These are phyloP conservation scores for Cydia fagiglandana DNA, from an alignment of 1,140 invertebrate genomes.

Conservation along the genomic window DNA sequence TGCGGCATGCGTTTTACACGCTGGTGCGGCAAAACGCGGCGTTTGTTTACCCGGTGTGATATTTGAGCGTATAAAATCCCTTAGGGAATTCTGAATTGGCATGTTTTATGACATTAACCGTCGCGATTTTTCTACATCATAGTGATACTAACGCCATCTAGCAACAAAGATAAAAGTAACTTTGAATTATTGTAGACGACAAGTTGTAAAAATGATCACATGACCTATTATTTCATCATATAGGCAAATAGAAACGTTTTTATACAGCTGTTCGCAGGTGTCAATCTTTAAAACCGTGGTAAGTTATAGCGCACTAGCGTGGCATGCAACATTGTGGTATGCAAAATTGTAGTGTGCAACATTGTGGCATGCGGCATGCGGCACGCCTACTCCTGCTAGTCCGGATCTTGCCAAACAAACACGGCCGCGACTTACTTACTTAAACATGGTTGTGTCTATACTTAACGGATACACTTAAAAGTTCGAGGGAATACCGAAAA, in stretches of 20 bases:
- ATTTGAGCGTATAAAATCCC: too few relatives aligned
- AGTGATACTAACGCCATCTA: too few relatives aligned
- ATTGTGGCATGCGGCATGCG: neutral
- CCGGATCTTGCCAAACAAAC: conserved; percentile 25
- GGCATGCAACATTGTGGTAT: neutral
- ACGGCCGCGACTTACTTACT: conserved; percentile 45
- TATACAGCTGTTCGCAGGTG: too few relatives aligned
- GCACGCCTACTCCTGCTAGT: conserved; percentile 9
- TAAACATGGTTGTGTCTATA: conserved; percentile 72
- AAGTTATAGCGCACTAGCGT: neutral
- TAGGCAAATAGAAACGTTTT: too few relatives aligned
- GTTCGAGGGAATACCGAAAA: conserved; percentile 54
- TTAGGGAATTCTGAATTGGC: too few relatives aligned
- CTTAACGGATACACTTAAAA: conserved; percentile 60
- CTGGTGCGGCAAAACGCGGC: neutral
- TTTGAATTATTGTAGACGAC: too few relatives aligned
- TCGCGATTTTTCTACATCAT: too few relatives aligned
- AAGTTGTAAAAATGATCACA: too few relatives aligned
- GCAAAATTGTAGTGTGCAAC: neutral
- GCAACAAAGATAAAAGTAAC: too few relatives aligned
- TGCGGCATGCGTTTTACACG: conserved; percentile 36
- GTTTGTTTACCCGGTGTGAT: neutral
- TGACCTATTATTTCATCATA: too few relatives aligned
- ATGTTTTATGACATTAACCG: too few relatives aligned
- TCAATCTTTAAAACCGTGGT: too few relatives aligned